A percentile compares a stretch with the other conserved stretches of the same genome.
These are phyloP conservation scores for Cossypha heuglini DNA, from an alignment of 2,797 vertebrate genomes.

Conservation along the genomic window DNA sequence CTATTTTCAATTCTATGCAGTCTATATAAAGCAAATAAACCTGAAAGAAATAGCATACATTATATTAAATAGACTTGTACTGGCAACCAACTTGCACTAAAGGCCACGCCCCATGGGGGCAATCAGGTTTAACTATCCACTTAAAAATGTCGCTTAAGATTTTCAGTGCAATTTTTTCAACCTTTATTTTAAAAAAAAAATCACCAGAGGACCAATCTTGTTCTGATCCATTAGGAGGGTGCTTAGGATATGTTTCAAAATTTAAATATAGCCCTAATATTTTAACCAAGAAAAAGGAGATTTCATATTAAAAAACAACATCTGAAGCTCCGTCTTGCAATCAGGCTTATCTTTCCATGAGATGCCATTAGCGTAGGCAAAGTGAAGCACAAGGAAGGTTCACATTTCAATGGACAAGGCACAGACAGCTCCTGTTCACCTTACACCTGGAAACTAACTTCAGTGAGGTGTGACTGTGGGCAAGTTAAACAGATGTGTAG, in stretches of 20 bases:
- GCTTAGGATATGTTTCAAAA: not conserved
- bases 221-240: not conserved
- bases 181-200: not conserved
- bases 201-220: not conserved
- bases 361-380: not conserved
- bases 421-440: not conserved
- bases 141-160: not conserved
- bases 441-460: not conserved
- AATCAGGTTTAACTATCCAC: not conserved
- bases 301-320: not conserved
- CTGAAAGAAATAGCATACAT: not conserved
- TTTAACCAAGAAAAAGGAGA: not conserved
- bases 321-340: not conserved
- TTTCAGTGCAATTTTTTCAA: not conserved
- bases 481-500: not conserved
- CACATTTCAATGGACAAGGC: not conserved
- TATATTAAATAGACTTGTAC: not conserved
- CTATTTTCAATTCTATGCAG: not conserved
- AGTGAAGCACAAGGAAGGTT: not conserved
- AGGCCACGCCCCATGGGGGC: not conserved
- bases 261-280: not conserved
- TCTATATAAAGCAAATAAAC: not conserved
- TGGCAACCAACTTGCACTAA: not conserved
- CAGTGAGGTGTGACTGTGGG: not conserved
- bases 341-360: not conserved